Evolutionary conservation across 2,113 vertebrate species (phyloP), one percentile per base, ranked within the genome.

Genomic region (Macrotis lagotis): DNA sequence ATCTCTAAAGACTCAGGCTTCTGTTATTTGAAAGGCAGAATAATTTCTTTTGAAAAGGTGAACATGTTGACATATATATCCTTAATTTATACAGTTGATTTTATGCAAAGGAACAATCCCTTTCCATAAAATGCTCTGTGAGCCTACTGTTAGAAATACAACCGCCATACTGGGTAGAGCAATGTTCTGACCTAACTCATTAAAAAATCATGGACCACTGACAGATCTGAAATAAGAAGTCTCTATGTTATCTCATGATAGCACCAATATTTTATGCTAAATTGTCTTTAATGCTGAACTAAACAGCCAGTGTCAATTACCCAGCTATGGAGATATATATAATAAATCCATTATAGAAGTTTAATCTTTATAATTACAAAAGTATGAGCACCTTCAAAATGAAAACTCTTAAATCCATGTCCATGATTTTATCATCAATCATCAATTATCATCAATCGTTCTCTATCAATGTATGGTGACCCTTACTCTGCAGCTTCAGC

Each of bases 11-110:
- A 7, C 37, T n/a, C 37, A 44, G 37, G 37, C 25, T n/a, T n/a
- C 59, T 74, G 6, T 24, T 1, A n/a, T 83, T 83, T n/a, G 44
- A 83, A 19, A 44, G n/a, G 11, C 59, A 74, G n/a, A 74, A 14
- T 6, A 83, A 44, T 83, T 44, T 24, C 66, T 44, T 83, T 83
- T 83, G n/a, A 16, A 83, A 44, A 83, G 37, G 4, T 66, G 66
- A 74, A 74, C 16, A 83, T 44, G 66, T 52, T 31, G 59, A 66
- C n/a, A 66, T 22, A 48, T 25, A 47, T 24, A n/a, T 3, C 90
- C 92, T 48, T 91, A 94, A 94, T 12, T 51, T 88, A 88, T 31
- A 94, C 90, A 96, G 59, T 59, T 83, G 37, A 83, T 44, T 44
- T 83, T 19, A 83, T 83, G n/a, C 0, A 59, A 59, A 95, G 55